Conservation (phyloP, 2,113 vertebrate genomes). For the Taurulus bubalis region DNA sequence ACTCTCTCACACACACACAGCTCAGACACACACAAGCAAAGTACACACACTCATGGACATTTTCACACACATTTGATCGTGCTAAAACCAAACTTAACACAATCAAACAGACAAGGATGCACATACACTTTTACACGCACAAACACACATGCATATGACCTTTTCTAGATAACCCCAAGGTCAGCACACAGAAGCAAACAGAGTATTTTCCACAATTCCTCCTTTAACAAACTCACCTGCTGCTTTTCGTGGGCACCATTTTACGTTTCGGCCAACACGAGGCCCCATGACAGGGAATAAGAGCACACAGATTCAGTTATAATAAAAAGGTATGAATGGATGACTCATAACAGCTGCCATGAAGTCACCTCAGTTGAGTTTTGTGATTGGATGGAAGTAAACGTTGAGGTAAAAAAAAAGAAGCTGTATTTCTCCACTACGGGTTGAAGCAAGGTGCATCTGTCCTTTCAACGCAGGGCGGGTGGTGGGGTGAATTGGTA, state of each 20-base stretch:
- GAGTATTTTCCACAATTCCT: slow-evolving; percentile 39
- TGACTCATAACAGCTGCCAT: slow-evolving; percentile 76
- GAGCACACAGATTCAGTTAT: slow-evolving; percentile 63
- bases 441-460: slow-evolving; percentile 79
- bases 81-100: neutral
- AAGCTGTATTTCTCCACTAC: slow-evolving; percentile 66
- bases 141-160: slow-evolving; percentile 1
- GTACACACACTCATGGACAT: slow-evolving; percentile 9
- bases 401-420: slow-evolving; percentile 47
- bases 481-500: slow-evolving; percentile 79
- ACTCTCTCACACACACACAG: slow-evolving; percentile 26
- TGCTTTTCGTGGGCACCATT: slow-evolving; percentile 63
- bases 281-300: slow-evolving; percentile 64
- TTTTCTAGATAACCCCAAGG: slow-evolving; percentile 50
- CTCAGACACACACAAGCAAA: slow-evolving; percentile 20
- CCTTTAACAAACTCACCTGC: slow-evolving; percentile 73
- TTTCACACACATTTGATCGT: slow-evolving; percentile 14
- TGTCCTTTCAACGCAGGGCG: slow-evolving; percentile 78
- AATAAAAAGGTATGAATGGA: slow-evolving; percentile 79
- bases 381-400: slow-evolving; percentile 77
- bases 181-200: slow-evolving; percentile 47
- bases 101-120: slow-evolving; percentile 22
- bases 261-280: slow-evolving; percentile 61
- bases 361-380: slow-evolving; percentile 74
- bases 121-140: slow-evolving; percentile 5